These are phyloP conservation scores for Thunnus maccoyii DNA, from an alignment of 2,113 vertebrate species.

Conservation along the genomic window DNA sequence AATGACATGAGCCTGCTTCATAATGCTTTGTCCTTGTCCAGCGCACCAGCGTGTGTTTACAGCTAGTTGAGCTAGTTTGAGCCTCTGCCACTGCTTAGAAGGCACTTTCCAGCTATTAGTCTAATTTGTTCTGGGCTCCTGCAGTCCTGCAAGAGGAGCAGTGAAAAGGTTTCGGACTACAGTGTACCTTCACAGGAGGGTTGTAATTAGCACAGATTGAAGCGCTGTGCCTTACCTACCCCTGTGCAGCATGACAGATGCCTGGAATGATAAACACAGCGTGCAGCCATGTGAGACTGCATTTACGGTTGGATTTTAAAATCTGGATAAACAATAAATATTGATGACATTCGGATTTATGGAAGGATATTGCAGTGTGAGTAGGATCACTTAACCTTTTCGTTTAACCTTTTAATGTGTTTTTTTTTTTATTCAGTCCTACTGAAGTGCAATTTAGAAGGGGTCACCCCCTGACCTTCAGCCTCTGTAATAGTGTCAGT, in stretches of 20 bases:
- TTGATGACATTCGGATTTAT: constrained; percentile 35
- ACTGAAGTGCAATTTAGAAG: constrained; percentile 41
- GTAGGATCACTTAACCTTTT: constrained; percentile 60
- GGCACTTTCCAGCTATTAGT: constrained; percentile 69
- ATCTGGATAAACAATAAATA: constrained; percentile 37
- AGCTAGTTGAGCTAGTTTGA: constrained; percentile 39
- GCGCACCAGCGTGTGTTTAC: constrained; percentile 25
- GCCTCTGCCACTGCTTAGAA: constrained; percentile 66
- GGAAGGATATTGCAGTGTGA: constrained; percentile 11
- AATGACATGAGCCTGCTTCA: background rate
- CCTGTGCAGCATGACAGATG: constrained; percentile 41
- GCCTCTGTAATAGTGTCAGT: constrained; percentile 44
- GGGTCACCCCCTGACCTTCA: constrained; percentile 41
- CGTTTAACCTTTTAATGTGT: constrained; percentile 56
- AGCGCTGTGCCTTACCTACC: constrained; percentile 1
- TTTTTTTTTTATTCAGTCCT: constrained; percentile 41
- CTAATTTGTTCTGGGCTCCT: constrained; percentile 71
- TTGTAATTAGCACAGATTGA: constrained; percentile 69
- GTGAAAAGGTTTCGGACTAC: constrained; percentile 44
- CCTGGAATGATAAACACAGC: constrained; percentile 51
- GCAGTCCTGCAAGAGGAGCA: constrained; percentile 42
- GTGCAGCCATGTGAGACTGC: background rate
- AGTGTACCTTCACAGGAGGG: constrained; percentile 46
- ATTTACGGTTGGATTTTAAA: constrained; percentile 32
- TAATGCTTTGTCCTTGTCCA: constrained; percentile 58